Conservation (phyloP, 2,113 vertebrate species). For the Anseranas semipalmata region DNA sequence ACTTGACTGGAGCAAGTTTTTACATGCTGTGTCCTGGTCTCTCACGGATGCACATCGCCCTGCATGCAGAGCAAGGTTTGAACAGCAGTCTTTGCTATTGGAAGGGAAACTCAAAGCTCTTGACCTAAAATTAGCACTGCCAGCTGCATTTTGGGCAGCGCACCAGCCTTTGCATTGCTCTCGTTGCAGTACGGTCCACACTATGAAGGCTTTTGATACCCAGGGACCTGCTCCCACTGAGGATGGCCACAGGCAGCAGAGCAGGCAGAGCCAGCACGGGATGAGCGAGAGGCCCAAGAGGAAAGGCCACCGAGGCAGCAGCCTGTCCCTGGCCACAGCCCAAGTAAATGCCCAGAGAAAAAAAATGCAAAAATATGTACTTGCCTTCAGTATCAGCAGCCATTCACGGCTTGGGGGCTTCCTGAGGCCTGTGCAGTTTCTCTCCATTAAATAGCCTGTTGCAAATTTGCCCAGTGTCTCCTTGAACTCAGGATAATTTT, state of each 20-base stretch:
- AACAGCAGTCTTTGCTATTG: background rate
- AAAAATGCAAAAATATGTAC: background rate
- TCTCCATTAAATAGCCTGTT: background rate
- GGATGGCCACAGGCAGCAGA: accelerated
- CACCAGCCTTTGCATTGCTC: background rate
- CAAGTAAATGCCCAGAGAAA: background rate
- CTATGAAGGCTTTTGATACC: background rate
- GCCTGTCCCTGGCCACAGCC: background rate
- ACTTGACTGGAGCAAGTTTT: background rate
- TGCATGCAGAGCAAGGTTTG: background rate
- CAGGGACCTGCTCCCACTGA: accelerated
- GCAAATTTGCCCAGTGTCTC: background rate
- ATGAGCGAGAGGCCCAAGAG: background rate
- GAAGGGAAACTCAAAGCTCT: background rate
- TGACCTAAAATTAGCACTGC: conserved; percentile 1
- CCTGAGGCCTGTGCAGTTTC: background rate
- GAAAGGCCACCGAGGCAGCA: background rate
- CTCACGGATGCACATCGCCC: background rate
- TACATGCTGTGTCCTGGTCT: background rate
- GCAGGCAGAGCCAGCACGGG: background rate
- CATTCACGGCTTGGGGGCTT: background rate
- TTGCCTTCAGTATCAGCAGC: background rate
- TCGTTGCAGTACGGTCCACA: background rate
- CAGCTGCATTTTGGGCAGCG: background rate
- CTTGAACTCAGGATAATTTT: background rate